Evolutionary conservation across 2,797 vertebrate species (phyloP).

Genomic region (Alectoris magna): DNA sequence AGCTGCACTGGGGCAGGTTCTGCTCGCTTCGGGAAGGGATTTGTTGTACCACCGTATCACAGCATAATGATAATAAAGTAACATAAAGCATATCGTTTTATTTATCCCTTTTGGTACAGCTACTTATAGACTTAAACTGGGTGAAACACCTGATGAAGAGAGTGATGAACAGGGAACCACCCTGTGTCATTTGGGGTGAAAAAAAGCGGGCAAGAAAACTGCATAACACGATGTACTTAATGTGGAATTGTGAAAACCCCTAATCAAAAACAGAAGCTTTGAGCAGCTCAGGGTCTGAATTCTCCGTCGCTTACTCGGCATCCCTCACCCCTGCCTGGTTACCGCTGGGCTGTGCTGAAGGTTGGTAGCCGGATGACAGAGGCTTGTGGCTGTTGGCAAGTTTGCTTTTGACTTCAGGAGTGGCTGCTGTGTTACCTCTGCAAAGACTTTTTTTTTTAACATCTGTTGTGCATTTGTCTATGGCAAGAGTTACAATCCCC

Average conservation of each 20-base stretch:
- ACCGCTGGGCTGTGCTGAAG: neutral
- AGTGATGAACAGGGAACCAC: accelerated
- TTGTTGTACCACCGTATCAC: neutral
- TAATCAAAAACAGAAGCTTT: neutral
- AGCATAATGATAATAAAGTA: neutral
- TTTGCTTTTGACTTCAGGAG: slow-evolving; percentile 3
- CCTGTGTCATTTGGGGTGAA: neutral
- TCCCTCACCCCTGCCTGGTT: neutral
- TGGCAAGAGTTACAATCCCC: slow-evolving; percentile 63
- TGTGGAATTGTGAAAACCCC: neutral
- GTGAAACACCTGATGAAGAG: neutral
- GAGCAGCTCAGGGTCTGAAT: neutral
- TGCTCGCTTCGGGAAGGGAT: neutral
- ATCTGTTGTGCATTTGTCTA: slow-evolving; percentile 71
- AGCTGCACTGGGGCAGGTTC: neutral
- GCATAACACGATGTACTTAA: neutral
- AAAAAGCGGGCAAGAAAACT: accelerated
- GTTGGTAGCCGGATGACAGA: neutral
- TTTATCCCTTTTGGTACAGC: neutral
- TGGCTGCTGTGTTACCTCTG: slow-evolving; percentile 33
- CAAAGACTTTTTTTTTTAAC: neutral
- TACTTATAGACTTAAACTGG: neutral
- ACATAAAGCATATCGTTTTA: neutral
- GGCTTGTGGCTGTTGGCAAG: neutral
- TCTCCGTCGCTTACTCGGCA: neutral